Conservation (phyloP, 2,113 vertebrate species). For the Pangasianodon gigas region DNA sequence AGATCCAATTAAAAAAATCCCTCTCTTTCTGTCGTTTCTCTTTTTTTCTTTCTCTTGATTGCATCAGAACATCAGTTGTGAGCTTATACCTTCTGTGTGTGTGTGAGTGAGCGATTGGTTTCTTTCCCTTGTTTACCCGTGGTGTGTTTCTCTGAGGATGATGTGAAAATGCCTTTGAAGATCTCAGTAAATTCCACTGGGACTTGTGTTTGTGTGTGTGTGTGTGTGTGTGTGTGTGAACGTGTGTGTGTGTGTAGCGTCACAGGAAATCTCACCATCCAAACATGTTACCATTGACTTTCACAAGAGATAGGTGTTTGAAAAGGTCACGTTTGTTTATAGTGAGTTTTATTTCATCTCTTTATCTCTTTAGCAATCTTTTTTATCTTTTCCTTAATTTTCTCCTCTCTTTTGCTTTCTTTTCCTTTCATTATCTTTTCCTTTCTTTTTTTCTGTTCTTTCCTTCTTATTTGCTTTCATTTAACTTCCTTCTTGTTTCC, state of each 20-base stretch:
- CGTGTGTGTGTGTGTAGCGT: neutral
- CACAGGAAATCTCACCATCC: neutral
- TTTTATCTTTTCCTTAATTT: no score
- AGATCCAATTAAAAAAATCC: neutral
- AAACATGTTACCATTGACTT: neutral
- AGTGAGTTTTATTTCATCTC: no score
- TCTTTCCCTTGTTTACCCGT: neutral
- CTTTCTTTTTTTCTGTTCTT: no score
- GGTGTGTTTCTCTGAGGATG: neutral
- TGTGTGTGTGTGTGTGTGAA: neutral
- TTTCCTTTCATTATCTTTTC: no score
- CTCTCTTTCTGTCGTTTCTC: neutral
- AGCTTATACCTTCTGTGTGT: neutral
- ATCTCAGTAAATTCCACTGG: neutral
- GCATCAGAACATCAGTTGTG: neutral
- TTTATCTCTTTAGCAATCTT: no score
- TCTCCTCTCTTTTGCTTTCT: no score
- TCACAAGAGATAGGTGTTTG: neutral
- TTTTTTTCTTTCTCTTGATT: slow-evolving; percentile 5
- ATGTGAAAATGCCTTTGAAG: slow-evolving; percentile 12
- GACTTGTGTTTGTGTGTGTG: neutral
- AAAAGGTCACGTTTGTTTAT: neutral
- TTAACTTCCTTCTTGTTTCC: no score
- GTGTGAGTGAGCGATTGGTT: slow-evolving; percentile 12
- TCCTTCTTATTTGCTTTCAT: no score